Conservation (phyloP, 2,113 vertebrate species). For the Indicator indicator region DNA sequence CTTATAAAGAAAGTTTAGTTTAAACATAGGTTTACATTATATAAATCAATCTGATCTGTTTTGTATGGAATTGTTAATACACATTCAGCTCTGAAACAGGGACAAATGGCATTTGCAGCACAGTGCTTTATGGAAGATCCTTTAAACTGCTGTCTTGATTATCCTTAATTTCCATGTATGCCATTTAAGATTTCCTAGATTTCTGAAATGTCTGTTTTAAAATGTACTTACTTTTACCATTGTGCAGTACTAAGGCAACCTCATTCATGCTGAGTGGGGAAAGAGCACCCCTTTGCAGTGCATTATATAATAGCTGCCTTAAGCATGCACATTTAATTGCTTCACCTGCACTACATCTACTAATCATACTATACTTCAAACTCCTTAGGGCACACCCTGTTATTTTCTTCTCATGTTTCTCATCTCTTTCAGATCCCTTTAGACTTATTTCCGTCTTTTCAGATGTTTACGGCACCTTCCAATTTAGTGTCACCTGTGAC, state of each 20-base stretch:
- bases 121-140: neutral
- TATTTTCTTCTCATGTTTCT: slow-evolving; percentile 25
- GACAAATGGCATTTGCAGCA: neutral
- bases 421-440: neutral
- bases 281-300: neutral
- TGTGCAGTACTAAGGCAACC: neutral
- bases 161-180: neutral
- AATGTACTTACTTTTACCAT: neutral
- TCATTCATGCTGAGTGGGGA: neutral
- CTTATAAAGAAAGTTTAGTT: neutral
- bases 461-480: neutral
- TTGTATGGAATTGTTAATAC: neutral
- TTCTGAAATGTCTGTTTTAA: neutral
- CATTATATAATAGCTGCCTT: neutral
- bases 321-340: neutral
- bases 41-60: neutral
- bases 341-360: neutral
- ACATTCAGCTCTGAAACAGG: neutral
- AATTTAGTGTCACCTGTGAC: neutral
- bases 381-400: neutral
- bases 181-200: neutral
- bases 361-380: neutral
- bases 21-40: neutral
- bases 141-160: neutral
- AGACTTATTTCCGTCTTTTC: slow-evolving; percentile 1